Base-by-base conservation (phyloP, 2,888 invertebrate genomes). In the Cryptosula pallasiana region DNA sequence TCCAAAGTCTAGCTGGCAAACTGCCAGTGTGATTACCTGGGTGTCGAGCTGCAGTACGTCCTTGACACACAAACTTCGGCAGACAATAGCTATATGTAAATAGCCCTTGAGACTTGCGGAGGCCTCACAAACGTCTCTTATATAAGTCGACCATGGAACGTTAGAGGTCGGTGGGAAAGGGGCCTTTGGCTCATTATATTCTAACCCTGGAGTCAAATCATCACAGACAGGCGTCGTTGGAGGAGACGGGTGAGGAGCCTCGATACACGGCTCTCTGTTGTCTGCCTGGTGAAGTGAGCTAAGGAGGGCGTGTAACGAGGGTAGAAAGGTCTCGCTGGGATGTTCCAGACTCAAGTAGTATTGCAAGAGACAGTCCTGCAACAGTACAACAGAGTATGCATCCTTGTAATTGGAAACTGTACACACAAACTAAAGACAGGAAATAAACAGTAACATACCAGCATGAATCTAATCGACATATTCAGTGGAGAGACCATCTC, bases 271-370 rank as follows among this genome's bases (percentile, higher is more conserved):
- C 63, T 32, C 13, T 9, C 13, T 32, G 20, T 32, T 13, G 34
- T 63, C 13, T 9, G n/a, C 32, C 20, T 25, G 9, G 34, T 34
- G 27, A 13, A 63, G 63, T 32, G 63, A 32, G 34, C 27, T 32
- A 32, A 63, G 25, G 9, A 63, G 25, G 9, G 29, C 20, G 5
- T 63, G 29, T 63, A 63, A n/a, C 32, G 3, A 3, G 32, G 32
- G 27, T 2, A 63, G 63, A n/a, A 29, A 34, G 2, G 63, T 29
- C 2, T 27, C 27, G n/a, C 63, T 63, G 3, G 63, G 63, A n/a
- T 32, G 25, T n/a, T 63, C 5, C n/a, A 63, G 63, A 34, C 63
- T 63, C 9, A 63, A n/a, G 32, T 63, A 63, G 34, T 63, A 63
- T 3, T 32, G 5, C 32, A 63, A 32, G 5, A 63, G 32, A 5